phyloP scores from a whole-genome alignment of 2,888 invertebrate genomes.

The Lasioglossum lativentre region DNA sequence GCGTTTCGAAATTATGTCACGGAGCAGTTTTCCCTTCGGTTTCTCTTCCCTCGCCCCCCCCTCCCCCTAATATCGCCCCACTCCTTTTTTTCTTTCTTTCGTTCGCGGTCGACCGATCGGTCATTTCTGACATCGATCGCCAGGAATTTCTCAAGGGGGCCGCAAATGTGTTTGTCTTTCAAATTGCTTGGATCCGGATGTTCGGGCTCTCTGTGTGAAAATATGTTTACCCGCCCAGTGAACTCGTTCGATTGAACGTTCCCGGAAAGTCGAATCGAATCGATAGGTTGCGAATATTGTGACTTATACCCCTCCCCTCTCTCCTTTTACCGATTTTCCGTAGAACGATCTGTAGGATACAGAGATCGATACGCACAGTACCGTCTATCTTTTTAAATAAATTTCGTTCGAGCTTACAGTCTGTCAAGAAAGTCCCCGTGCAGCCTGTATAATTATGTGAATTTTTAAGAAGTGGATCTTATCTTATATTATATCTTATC shows the following conservation, averaged over 20 bases:
- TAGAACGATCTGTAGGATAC: not conserved
- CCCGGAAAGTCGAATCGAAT: conserved; percentile 36
- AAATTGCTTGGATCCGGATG: conserved; percentile 57
- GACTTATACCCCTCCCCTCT: not conserved
- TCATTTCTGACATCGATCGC: conserved; percentile 60
- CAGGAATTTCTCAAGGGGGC: conserved; percentile 57
- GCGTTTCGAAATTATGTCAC: conserved; percentile 63
- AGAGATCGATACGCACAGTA: not conserved
- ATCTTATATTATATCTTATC: too few relatives aligned
- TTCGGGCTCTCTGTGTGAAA: conserved; percentile 34
- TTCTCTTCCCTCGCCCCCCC: not conserved
- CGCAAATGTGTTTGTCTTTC: conserved; percentile 63
- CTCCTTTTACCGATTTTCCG: not conserved
- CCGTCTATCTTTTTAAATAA: not conserved
- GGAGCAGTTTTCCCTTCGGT: conserved; percentile 26
- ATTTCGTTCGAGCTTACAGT: too few relatives aligned
- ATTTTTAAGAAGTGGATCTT: too few relatives aligned
- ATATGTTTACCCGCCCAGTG: conserved; percentile 33
- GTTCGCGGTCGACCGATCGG: conserved; percentile 41
- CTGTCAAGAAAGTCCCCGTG: too few relatives aligned
- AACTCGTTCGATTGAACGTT: conserved; percentile 17
- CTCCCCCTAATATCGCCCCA: not conserved
- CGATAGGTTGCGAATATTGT: conserved; percentile 16
- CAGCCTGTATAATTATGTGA: too few relatives aligned
- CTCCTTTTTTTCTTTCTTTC: not conserved